Percentiles rank a stretch among this genome's conserved stretches.
phyloP scores from a whole-genome alignment of 1,140 invertebrate genomes.

The Oncopodura yosiiana region DNA sequence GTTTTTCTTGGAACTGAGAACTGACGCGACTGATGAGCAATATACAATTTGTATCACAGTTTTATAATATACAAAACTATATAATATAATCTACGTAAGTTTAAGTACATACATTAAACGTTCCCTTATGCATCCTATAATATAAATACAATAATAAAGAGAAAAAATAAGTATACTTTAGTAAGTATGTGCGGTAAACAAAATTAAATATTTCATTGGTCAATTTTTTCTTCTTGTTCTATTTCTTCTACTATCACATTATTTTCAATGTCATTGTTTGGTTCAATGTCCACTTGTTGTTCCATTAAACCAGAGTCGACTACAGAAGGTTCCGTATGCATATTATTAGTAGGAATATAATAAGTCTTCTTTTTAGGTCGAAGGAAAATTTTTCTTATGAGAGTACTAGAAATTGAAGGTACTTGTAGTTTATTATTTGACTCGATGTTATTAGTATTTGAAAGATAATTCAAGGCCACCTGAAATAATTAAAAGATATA shows the following conservation, averaged over 20 bases:
- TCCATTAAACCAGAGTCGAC: background rate
- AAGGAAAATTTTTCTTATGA: conserved; percentile 53
- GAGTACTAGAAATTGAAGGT: conserved; percentile 54
- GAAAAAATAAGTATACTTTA: background rate
- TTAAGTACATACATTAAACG: background rate
- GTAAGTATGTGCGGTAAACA: background rate
- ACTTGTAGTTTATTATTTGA: conserved; percentile 58
- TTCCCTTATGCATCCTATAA: background rate
- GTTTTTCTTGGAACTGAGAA: too few relatives aligned
- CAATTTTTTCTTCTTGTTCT: background rate
- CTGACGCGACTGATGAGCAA: too few relatives aligned
- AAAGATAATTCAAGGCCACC: conserved; percentile 53
- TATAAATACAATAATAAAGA: background rate
- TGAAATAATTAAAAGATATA: conserved; percentile 7
- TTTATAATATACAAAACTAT: too few relatives aligned
- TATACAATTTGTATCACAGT: background rate
- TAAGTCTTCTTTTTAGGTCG: conserved; percentile 33
- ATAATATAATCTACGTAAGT: too few relatives aligned
- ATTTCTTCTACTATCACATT: background rate
- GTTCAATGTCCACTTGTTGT: background rate
- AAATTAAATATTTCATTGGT: background rate
- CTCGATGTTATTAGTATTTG: conserved; percentile 42
- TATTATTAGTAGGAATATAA: background rate
- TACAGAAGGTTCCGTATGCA: background rate
- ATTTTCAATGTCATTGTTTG: background rate